A percentile compares a stretch with the other conserved stretches of the same genome.
These are phyloP conservation scores for Atethmia centrago DNA, from an alignment of 2,888 invertebrate genomes.

Conservation along the genomic window DNA sequence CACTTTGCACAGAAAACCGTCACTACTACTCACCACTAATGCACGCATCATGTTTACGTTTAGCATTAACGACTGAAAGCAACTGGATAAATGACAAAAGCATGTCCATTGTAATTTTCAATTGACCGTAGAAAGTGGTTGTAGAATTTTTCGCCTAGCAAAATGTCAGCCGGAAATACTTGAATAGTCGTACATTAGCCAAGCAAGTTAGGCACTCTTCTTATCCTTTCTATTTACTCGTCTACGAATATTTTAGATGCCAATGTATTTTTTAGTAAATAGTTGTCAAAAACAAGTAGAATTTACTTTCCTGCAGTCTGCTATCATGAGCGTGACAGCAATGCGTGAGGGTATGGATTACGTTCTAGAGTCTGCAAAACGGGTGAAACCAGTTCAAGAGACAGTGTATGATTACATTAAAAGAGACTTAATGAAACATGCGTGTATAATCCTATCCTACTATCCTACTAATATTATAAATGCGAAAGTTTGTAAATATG, in stretches of 20 bases:
- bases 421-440: constrained; percentile 23
- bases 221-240: constrained; percentile 33
- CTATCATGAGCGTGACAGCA: constrained; percentile 19
- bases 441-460: too few relatives aligned
- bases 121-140: constrained; percentile 66
- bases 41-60: constrained; percentile 70
- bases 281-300: not conserved
- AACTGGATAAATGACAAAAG: constrained; percentile 70
- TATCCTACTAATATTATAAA: too few relatives aligned
- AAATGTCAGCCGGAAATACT: constrained; percentile 64
- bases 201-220: constrained; percentile 35
- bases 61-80: constrained; percentile 66
- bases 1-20: constrained; percentile 64
- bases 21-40: constrained; percentile 68
- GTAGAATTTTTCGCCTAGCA: constrained; percentile 61
- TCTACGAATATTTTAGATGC: constrained; percentile 1
- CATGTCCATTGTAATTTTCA: constrained; percentile 69
- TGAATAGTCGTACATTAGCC: constrained; percentile 29
- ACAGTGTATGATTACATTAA: constrained; percentile 37
- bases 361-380: constrained; percentile 37
- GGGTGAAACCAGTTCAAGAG: constrained; percentile 45
- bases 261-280: not conserved
- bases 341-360: constrained; percentile 48
- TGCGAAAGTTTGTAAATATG: too few relatives aligned
- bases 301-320: constrained; percentile 34